A percentile compares a stretch with the other conserved stretches of the same genome.
Conservation (phyloP, 1,140 invertebrate genomes). For the Leguminivora glycinivorella region DNA sequence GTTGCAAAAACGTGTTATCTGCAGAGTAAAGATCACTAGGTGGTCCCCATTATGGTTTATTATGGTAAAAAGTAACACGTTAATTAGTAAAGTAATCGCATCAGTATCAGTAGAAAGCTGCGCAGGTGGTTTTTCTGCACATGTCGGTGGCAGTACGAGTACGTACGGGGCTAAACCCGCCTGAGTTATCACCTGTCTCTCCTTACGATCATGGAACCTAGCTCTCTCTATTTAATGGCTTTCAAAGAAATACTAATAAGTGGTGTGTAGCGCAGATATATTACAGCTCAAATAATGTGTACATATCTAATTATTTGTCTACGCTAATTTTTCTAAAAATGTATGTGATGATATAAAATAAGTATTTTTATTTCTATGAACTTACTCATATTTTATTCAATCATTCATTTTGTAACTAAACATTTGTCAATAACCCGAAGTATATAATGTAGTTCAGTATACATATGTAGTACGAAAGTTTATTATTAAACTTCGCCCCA, state of each 20-base stretch:
- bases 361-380: neutral
- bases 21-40: constrained; percentile 4
- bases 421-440: neutral
- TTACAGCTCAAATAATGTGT: neutral
- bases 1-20: constrained; percentile 16
- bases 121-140: constrained; percentile 51
- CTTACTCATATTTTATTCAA: neutral
- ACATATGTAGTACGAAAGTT: neutral
- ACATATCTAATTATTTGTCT: too few species aligned
- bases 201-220: constrained; percentile 45
- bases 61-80: constrained; percentile 18
- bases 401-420: neutral
- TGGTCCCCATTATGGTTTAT: constrained; percentile 19
- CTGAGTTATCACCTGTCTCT: constrained; percentile 57
- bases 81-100: constrained; percentile 40
- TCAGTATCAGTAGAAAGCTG: constrained; percentile 66
- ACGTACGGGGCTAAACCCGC: constrained; percentile 43
- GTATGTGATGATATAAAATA: too few species aligned
- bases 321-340: too few species aligned
- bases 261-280: neutral
- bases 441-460: neutral
- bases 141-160: constrained; percentile 40
- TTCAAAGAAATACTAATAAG: constrained; percentile 43
- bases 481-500: constrained; percentile 20
- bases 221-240: constrained; percentile 64